A percentile compares a stretch with the other conserved stretches of the same genome.
These are phyloP conservation scores for Pantelozetes paolii DNA, from an alignment of 2,888 invertebrate genomes.

Conservation along the genomic window DNA sequence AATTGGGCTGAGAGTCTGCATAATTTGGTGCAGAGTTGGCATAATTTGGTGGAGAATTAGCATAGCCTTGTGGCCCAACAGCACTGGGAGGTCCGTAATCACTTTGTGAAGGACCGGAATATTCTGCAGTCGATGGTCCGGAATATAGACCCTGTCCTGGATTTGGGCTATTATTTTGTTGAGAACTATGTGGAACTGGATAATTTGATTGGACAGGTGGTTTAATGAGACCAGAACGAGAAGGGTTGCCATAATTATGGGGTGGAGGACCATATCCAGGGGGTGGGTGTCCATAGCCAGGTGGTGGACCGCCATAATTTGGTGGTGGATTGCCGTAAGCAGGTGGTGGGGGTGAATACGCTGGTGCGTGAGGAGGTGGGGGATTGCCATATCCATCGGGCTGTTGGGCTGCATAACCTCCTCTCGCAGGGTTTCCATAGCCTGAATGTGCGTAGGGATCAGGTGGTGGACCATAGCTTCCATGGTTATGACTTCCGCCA, in stretches of 20 bases:
- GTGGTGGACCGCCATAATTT: not conserved
- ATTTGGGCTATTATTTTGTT: too few relatives aligned
- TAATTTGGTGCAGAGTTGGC: not conserved
- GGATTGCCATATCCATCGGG: not conserved
- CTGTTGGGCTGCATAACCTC: not conserved
- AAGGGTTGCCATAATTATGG: not conserved
- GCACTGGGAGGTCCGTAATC: too few relatives aligned
- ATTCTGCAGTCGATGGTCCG: not conserved
- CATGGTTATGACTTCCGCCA: slow-evolving; percentile 7
- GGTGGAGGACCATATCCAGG: not conserved
- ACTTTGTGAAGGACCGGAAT: not conserved
- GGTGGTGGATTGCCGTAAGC: not conserved
- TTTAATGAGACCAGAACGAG: not conserved
- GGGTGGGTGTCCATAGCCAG: not conserved
- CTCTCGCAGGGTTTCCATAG: not conserved
- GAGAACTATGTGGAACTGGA: too few relatives aligned
- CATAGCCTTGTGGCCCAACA: too few relatives aligned
- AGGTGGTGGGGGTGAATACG: not conserved
- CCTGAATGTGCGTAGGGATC: not conserved
- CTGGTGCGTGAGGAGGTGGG: not conserved
- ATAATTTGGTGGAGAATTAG: too few relatives aligned
- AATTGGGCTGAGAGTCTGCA: too few relatives aligned
- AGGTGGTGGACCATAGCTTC: slow-evolving; percentile 21
- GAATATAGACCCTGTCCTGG: too few relatives aligned
- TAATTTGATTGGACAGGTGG: too few relatives aligned